Conservation (phyloP, 2,888 invertebrate species). For the Scelioninae gen. 1 region DNA sequence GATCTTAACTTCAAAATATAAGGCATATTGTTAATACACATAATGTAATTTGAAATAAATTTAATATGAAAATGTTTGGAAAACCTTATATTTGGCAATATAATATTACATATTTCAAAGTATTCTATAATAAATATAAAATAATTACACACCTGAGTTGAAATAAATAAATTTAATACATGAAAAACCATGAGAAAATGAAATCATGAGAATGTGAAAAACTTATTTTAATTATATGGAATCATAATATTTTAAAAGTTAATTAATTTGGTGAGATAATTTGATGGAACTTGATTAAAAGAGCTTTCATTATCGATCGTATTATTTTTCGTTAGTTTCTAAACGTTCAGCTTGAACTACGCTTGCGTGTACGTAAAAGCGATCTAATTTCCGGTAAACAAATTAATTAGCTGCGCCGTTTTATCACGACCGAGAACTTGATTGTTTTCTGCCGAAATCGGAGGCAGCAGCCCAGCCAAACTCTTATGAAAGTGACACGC, state of each 20-base stretch:
- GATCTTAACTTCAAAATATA: too few species aligned
- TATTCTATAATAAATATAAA: too few species aligned
- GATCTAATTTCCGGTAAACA: slow-evolving; percentile 58
- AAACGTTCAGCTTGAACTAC: slow-evolving; percentile 5
- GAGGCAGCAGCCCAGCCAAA: not conserved
- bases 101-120: too few species aligned
- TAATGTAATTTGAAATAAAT: too few species aligned
- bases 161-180: too few species aligned
- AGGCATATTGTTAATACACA: too few species aligned
- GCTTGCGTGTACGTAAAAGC: slow-evolving; percentile 49
- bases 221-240: not conserved
- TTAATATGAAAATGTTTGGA: too few species aligned
- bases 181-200: too few species aligned
- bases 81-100: too few species aligned
- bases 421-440: slow-evolving; percentile 28
- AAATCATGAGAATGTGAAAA: too few species aligned
- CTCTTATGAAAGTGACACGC: slow-evolving; percentile 45
- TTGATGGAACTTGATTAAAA: slow-evolving; percentile 37
- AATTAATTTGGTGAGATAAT: slow-evolving; percentile 14
- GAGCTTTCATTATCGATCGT: slow-evolving; percentile 28
- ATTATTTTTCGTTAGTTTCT: slow-evolving; percentile 25
- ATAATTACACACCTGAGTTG: too few species aligned
- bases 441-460: slow-evolving; percentile 56
- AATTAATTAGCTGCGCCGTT: slow-evolving; percentile 55
- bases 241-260: not conserved